phyloP scores from a whole-genome alignment of 64 coral and sea anemone species.

The Anthopleura sola region DNA sequence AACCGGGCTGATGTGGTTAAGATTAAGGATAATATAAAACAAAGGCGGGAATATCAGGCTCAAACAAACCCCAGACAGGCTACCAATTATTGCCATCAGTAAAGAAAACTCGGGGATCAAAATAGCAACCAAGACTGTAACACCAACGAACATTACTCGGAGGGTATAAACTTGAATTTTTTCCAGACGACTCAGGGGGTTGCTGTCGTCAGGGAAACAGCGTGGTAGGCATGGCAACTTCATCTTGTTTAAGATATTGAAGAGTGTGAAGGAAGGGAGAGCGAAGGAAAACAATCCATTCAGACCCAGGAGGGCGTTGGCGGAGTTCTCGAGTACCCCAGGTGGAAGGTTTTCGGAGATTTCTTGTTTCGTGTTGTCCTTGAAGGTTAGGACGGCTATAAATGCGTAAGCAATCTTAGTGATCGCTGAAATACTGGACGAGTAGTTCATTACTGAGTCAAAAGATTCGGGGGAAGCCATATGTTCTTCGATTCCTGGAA shows the following conservation, averaged over 20 bases:
- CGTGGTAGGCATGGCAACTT: constrained; percentile 54
- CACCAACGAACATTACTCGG: constrained; percentile 65
- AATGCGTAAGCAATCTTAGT: constrained; percentile 62
- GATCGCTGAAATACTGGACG: constrained; percentile 44
- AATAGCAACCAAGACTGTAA: constrained; percentile 56
- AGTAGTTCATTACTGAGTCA: constrained; percentile 73
- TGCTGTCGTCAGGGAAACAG: constrained; percentile 77
- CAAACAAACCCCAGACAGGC: constrained; percentile 77
- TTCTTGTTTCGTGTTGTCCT: constrained; percentile 57
- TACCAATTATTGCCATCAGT: constrained; percentile 91
- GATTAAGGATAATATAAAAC: constrained; percentile 78
- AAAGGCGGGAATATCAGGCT: constrained; percentile 84
- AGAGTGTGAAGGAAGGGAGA: constrained; percentile 60
- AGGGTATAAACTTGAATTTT: constrained; percentile 57
- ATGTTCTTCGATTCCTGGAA: constrained; percentile 89
- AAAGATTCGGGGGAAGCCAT: constrained; percentile 74
- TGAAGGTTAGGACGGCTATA: constrained; percentile 72
- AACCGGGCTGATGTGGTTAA: constrained; percentile 49
- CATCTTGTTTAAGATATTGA: constrained; percentile 60
- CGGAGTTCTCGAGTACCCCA: constrained; percentile 60
- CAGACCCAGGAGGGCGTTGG: constrained; percentile 63
- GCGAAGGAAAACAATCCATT: constrained; percentile 81
- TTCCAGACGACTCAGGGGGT: constrained; percentile 53
- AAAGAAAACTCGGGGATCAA: constrained; percentile 88
- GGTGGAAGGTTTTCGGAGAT: constrained; percentile 80